These are phyloP conservation scores for Dasyurus viverrinus DNA, from an alignment of 2,113 vertebrate species.

Conservation along the genomic window DNA sequence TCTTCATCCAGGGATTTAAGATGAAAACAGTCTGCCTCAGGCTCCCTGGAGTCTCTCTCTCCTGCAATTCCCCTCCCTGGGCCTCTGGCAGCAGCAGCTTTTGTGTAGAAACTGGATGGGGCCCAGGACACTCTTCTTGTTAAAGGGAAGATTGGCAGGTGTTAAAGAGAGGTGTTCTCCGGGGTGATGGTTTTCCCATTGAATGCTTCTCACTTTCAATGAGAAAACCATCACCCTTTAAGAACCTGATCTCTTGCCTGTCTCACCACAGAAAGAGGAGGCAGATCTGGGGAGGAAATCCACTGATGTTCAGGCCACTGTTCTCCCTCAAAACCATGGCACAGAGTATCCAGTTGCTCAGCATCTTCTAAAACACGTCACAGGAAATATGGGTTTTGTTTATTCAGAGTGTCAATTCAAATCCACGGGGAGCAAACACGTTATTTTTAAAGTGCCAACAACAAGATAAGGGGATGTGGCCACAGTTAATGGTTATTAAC, in stretches of 20 bases:
- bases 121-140: neutral
- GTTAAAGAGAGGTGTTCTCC: neutral
- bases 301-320: neutral
- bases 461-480: neutral
- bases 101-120: neutral
- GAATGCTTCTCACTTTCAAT: neutral
- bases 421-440: neutral
- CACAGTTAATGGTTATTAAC: neutral
- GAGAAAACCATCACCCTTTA: neutral
- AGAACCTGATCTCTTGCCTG: neutral
- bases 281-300: neutral
- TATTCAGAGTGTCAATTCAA: neutral
- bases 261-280: neutral
- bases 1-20: neutral
- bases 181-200: neutral
- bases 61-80: neutral
- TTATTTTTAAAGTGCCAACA: slow-evolving; percentile 2
- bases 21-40: neutral
- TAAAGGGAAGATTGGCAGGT: neutral
- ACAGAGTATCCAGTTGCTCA: neutral
- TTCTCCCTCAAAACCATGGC: neutral
- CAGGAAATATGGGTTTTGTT: neutral
- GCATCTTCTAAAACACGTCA: neutral
- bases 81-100: neutral
- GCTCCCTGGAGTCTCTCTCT: neutral